Percentiles rank a stretch among this genome's conserved stretches.
Conservation (phyloP, 1,140 invertebrate genomes). For the Cotesia chilonis region DNA sequence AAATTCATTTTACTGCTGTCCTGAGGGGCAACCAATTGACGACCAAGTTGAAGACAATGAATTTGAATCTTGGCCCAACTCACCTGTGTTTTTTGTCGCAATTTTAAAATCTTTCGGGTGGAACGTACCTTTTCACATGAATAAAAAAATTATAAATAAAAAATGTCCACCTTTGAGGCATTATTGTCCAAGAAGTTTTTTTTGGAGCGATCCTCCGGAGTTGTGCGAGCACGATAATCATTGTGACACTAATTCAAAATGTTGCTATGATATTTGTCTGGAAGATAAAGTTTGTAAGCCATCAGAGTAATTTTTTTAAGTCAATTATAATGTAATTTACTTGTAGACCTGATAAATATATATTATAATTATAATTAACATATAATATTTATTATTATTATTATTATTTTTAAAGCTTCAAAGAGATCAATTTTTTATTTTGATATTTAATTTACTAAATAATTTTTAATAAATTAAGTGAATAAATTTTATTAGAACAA, state of each 20-base stretch:
- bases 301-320: constrained; percentile 36
- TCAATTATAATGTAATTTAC: not conserved
- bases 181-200: constrained; percentile 41
- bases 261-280: constrained; percentile 52
- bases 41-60: not conserved
- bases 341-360: not conserved
- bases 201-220: constrained; percentile 42
- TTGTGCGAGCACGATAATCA: constrained; percentile 42
- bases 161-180: constrained; percentile 46
- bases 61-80: not conserved
- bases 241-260: constrained; percentile 43
- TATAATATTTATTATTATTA: constrained; percentile 32
- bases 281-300: constrained; percentile 52
- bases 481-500: not conserved
- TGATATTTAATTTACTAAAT: constrained; percentile 2
- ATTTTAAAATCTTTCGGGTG: not conserved
- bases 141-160: constrained; percentile 21
- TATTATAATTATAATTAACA: not conserved
- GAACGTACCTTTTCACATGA: not conserved
- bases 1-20: constrained; percentile 50
- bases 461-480: not conserved
- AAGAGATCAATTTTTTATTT: not conserved
- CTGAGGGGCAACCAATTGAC: constrained; percentile 37
- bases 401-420: not conserved
- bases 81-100: constrained; percentile 25